Evolutionary conservation across 2,888 invertebrate genomes (phyloP).

Genomic region (Augiades crinisus): DNA sequence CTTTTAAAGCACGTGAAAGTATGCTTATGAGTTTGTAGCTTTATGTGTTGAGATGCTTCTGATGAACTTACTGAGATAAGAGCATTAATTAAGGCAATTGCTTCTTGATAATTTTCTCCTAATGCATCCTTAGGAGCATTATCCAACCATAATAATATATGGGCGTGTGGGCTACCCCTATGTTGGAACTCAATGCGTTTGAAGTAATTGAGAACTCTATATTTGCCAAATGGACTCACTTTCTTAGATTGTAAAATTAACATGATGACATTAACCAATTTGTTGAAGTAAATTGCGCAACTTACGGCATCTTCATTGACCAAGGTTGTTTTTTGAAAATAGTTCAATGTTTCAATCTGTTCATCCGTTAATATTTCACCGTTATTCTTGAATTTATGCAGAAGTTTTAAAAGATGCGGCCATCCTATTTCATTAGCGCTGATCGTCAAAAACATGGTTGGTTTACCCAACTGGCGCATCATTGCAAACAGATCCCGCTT

Average conservation of each 20-base stretch:
- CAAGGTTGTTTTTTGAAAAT: neutral
- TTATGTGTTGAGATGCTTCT: conserved; percentile 43
- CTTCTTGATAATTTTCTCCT: conserved; percentile 31
- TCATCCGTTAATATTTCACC: neutral
- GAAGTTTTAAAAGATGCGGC: conserved; percentile 36
- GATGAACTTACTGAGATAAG: conserved; percentile 33
- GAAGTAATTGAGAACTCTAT: conserved; percentile 43
- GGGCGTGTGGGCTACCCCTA: conserved; percentile 47
- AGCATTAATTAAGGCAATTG: conserved; percentile 31
- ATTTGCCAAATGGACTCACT: conserved; percentile 44
- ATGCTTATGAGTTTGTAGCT: conserved; percentile 41
- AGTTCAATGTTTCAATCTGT: neutral
- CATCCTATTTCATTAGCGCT: conserved; percentile 55
- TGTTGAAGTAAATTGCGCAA: conserved; percentile 46
- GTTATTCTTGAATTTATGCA: conserved; percentile 1
- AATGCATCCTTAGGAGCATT: conserved; percentile 38
- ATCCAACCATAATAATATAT: conserved; percentile 48
- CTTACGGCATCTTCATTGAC: conserved; percentile 37
- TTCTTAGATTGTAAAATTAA: conserved; percentile 40
- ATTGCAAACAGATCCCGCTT: conserved; percentile 56
- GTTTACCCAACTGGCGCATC: conserved; percentile 51
- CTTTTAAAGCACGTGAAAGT: conserved; percentile 43
- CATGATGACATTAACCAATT: conserved; percentile 43
- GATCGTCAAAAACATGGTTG: conserved; percentile 51
- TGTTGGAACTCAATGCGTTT: conserved; percentile 49